Evolutionary conservation across 2,113 vertebrate genomes (phyloP).

Genomic region (Salvelinus fontinalis): DNA sequence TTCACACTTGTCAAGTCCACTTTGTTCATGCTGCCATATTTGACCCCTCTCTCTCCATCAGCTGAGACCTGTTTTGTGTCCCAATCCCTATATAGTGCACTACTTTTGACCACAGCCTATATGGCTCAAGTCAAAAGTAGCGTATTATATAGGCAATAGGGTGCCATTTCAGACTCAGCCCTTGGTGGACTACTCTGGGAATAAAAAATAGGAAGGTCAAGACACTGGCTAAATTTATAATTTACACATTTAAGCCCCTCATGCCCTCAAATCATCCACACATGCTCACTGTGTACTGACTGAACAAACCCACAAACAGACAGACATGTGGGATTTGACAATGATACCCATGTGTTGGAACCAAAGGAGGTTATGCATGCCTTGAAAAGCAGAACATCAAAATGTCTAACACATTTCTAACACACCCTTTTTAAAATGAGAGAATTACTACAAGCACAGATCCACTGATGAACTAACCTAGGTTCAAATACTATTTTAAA

Average conservation of each 20-base stretch:
- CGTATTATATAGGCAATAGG: too few relatives aligned
- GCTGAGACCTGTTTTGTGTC: conserved; percentile 51
- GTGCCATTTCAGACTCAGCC: too few relatives aligned
- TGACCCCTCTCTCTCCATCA: conserved; percentile 54
- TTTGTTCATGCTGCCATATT: conserved; percentile 62
- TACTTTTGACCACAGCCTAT: too few relatives aligned
- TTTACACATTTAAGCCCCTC: conserved; percentile 39
- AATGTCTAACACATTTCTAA: too few relatives aligned
- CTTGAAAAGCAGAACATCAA: not conserved
- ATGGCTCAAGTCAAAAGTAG: too few relatives aligned
- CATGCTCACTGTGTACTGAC: not conserved
- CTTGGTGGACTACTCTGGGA: conserved; percentile 40
- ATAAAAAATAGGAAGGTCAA: conserved; percentile 9
- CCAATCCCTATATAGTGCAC: too few relatives aligned
- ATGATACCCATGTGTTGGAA: not conserved
- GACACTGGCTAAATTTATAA: conserved; percentile 63
- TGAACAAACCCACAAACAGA: not conserved
- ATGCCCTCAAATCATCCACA: conserved; percentile 52
- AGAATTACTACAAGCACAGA: too few relatives aligned
- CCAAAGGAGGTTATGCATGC: not conserved
- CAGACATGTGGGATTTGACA: not conserved
- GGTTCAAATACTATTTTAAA: too few relatives aligned
- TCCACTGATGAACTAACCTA: too few relatives aligned
- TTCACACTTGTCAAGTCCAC: conserved; percentile 74
- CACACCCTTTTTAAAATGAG: too few relatives aligned